These are phyloP conservation scores for Suillia variegata DNA, from an alignment of 2,888 invertebrate species.

Conservation along the genomic window DNA sequence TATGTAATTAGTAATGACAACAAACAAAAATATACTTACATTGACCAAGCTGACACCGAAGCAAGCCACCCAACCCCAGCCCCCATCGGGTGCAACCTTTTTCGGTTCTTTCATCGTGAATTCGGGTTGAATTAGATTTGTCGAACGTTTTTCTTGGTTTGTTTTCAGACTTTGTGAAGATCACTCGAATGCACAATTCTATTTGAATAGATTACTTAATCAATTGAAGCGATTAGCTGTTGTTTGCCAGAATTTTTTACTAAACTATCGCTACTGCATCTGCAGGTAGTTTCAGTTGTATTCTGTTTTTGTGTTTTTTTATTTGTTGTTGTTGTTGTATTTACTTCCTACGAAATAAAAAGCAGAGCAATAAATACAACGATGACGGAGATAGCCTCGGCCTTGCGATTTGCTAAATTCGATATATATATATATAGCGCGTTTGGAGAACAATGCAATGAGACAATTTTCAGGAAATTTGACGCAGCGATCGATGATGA, in stretches of 20 bases:
- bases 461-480: not conserved
- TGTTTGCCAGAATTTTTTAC: too few species aligned
- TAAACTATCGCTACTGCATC: not conserved
- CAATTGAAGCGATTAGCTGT: too few species aligned
- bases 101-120: slow-evolving; percentile 63
- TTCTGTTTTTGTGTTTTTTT: too few species aligned
- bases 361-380: not conserved
- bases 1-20: too few species aligned
- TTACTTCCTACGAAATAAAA: not conserved
- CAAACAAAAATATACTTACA: slow-evolving; percentile 74
- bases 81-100: slow-evolving; percentile 83
- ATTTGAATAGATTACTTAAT: too few species aligned
- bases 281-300: not conserved
- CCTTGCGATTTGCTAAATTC: too few species aligned
- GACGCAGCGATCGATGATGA: slow-evolving; percentile 12
- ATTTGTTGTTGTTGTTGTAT: too few species aligned
- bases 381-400: too few species aligned
- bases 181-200: too few species aligned
- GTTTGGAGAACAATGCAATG: too few species aligned
- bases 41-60: slow-evolving; percentile 83
- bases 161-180: too few species aligned
- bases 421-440: too few species aligned
- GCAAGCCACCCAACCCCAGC: slow-evolving; percentile 89
- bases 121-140: slow-evolving; percentile 6
- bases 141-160: slow-evolving; percentile 20